Percentiles rank a stretch among this genome's conserved stretches.
phyloP scores from a whole-genome alignment of 2,113 vertebrate species.

The Amazona vittata region DNA sequence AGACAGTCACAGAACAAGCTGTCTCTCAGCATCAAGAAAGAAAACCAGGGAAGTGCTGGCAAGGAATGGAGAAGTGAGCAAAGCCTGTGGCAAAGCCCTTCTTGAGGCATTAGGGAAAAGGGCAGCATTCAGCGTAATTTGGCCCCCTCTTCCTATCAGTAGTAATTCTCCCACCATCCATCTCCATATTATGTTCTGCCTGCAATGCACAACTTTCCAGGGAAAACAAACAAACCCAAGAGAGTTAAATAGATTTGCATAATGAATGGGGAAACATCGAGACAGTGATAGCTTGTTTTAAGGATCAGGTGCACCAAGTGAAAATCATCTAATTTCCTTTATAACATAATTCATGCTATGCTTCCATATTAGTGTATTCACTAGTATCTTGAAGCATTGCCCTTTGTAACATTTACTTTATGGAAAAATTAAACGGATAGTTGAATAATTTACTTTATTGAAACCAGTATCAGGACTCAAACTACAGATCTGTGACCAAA shows the following conservation, averaged over 20 bases:
- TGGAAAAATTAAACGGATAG: background rate
- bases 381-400: background rate
- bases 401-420: background rate
- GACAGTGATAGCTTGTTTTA: background rate
- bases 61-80: background rate
- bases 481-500: background rate
- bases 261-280: background rate
- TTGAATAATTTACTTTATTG: background rate
- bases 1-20: background rate
- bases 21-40: background rate
- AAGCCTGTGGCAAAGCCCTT: background rate
- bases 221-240: background rate
- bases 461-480: background rate
- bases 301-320: background rate
- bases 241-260: background rate
- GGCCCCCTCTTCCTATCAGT: background rate
- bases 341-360: background rate
- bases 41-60: background rate
- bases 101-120: background rate
- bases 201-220: background rate
- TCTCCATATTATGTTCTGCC: background rate
- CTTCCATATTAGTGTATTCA: background rate
- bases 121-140: background rate
- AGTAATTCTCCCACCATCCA: background rate
- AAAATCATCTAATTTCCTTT: background rate